phyloP scores from a whole-genome alignment of 1,140 invertebrate species.

The Pectinophora gossypiella region DNA sequence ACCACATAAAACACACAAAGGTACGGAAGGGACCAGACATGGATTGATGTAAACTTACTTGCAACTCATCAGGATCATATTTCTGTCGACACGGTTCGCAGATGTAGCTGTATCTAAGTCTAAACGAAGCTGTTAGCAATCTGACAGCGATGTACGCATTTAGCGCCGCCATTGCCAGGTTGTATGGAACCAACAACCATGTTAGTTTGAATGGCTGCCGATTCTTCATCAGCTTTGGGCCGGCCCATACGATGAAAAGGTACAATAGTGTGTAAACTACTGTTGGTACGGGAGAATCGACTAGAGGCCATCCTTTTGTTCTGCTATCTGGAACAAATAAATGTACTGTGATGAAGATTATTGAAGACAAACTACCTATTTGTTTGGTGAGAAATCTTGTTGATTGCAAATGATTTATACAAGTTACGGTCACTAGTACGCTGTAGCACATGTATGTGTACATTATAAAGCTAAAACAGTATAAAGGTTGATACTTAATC shows the following conservation, averaged over 20 bases:
- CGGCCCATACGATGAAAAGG: constrained; percentile 86
- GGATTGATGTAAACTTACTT: too few relatives aligned
- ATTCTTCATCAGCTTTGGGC: constrained; percentile 89
- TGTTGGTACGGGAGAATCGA: constrained; percentile 88
- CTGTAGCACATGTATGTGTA: too few relatives aligned
- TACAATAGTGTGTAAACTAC: constrained; percentile 85
- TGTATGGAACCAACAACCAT: constrained; percentile 89
- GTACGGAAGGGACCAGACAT: too few relatives aligned
- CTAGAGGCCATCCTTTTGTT: constrained; percentile 91
- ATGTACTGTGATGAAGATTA: too few relatives aligned
- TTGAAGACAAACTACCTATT: too few relatives aligned
- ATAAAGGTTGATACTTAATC: too few relatives aligned
- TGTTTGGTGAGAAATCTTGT: too few relatives aligned
- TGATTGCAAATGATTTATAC: too few relatives aligned
- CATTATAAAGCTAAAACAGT: too few relatives aligned
- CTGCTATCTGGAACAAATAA: constrained; percentile 81
- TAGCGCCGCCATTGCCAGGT: constrained; percentile 87
- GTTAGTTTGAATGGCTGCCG: constrained; percentile 87
- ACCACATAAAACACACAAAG: too few relatives aligned
- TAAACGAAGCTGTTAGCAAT: constrained; percentile 84
- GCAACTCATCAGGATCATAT: constrained; percentile 88
- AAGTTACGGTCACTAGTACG: too few relatives aligned
- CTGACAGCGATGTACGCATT: constrained; percentile 91
- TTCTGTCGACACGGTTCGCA: constrained; percentile 92
- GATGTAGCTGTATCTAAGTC: constrained; percentile 89